Evolutionary conservation across 2,797 vertebrate species (phyloP), one percentile per base, ranked within the genome.

Genomic region (Zalophus californianus): DNA sequence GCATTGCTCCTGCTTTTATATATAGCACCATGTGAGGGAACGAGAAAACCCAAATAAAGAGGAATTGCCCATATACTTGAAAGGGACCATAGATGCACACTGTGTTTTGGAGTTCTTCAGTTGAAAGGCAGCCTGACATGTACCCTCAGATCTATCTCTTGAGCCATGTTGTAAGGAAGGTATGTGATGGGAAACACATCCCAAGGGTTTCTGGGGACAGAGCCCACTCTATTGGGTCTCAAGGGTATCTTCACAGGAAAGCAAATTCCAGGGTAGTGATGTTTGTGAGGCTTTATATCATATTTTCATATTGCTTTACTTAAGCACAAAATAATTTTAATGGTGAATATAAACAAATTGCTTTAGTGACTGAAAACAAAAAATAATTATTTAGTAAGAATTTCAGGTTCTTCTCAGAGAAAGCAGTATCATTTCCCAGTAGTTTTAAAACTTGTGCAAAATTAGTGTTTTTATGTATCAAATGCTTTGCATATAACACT

Each of bases 381-480:
- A 95, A 90, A 66, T 10, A 84, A 72, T 32, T 38, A 18, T 86
- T 95, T 68, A 15, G 68, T 41, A 86, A 90, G 20, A 92, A 79
- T 72, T 92, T 75, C 60, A 21, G 52, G 16, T 73, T 82, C 15
- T 64, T 87, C 35, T 54, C 35, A 83, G 60, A 94, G 27, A 84
- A 95, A 91, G 7, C 48, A 50, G 25, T 66, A 41, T 73, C 52
- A 68, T 79, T 88, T 80, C 90, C 21, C 32, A 85, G 10, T 56
- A 48, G 21, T 89, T 90, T 91, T 7, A 70, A 91, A 91, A 80
- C 20, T n/a, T 80, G 52, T 58, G 10, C 14, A 93, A 96, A 92
- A 87, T 41, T 18, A 86, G 41, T 60, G 20, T 44, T 79, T 77
- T 84, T 75, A 38, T 20, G 15, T 70, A 85, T 73, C 9, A 70